Percentiles rank a stretch among this genome's conserved stretches.
phyloP scores from a whole-genome alignment of 2,888 invertebrate species.

The Rhodophaea formosa region DNA sequence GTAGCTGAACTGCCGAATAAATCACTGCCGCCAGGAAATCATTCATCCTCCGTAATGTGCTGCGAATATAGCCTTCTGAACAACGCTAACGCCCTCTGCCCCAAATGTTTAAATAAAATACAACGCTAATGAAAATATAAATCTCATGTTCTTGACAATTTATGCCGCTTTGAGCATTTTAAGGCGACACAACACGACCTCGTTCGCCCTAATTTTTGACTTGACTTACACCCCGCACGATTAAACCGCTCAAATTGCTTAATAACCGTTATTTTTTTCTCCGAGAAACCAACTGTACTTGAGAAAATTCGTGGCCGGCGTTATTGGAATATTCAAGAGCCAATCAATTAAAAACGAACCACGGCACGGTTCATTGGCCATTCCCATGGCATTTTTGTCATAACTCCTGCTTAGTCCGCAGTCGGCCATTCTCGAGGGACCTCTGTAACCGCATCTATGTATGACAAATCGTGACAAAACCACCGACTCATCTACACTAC shows the following conservation, averaged over 20 bases:
- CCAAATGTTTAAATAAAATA: conserved; percentile 63
- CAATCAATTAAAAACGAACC: conserved; percentile 43
- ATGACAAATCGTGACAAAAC: conserved; percentile 80
- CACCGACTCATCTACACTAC: conserved; percentile 67
- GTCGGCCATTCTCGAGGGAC: conserved; percentile 44
- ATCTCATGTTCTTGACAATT: conserved; percentile 27
- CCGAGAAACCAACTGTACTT: conserved; percentile 32
- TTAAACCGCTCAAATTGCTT: conserved; percentile 15
- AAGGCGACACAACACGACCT: conserved; percentile 17
- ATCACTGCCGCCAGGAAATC: conserved; percentile 78
- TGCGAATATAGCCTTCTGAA: conserved; percentile 77
- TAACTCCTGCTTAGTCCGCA: conserved; percentile 64
- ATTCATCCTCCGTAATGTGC: conserved; percentile 79
- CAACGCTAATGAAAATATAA: conserved; percentile 59
- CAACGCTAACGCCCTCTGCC: conserved; percentile 60
- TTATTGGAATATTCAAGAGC: conserved; percentile 31
- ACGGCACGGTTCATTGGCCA: conserved; percentile 53
- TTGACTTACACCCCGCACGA: conserved; percentile 25
- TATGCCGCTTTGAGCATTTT: conserved; percentile 14
- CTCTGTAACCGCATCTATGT: conserved; percentile 69
- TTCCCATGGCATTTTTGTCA: conserved; percentile 73
- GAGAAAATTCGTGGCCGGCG: conserved; percentile 24
- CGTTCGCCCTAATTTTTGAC: conserved; percentile 19
- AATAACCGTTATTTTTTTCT: conserved; percentile 22
- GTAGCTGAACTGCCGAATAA: conserved; percentile 57